phyloP scores from a whole-genome alignment of 2,888 invertebrate genomes.

The Lasioglossum zephyrum region DNA sequence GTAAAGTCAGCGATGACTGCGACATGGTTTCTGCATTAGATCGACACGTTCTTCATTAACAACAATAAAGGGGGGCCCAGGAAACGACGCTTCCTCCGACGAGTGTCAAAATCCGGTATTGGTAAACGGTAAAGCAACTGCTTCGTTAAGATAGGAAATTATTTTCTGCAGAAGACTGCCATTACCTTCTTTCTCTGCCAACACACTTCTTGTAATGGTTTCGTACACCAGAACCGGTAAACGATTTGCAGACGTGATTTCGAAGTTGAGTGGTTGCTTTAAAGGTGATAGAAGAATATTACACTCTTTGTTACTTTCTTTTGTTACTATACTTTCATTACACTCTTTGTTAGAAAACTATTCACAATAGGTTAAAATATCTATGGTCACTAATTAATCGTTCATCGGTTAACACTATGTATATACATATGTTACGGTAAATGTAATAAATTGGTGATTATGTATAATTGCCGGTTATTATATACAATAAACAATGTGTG shows the following conservation, averaged over 20 bases:
- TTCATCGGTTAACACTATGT: too few species aligned
- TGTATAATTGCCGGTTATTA: too few species aligned
- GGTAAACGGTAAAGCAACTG: conserved; percentile 39
- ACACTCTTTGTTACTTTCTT: too few species aligned
- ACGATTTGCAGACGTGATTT: background rate
- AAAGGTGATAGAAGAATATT: conserved; percentile 34
- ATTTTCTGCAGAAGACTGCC: conserved; percentile 26
- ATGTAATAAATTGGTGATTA: too few species aligned
- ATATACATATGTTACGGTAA: too few species aligned
- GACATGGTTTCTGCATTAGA: conserved; percentile 84
- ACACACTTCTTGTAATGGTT: conserved; percentile 18
- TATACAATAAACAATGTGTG: too few species aligned
- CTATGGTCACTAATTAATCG: too few species aligned
- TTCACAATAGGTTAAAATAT: background rate
- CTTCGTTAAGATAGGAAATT: conserved; percentile 8
- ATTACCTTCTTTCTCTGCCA: conserved; percentile 15
- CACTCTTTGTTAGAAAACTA: background rate
- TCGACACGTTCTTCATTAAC: conserved; percentile 82
- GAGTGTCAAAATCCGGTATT: conserved; percentile 74
- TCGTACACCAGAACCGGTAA: conserved; percentile 15
- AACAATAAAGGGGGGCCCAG: conserved; percentile 77
- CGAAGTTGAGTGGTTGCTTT: background rate
- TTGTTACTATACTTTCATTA: too few species aligned
- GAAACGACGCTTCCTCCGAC: conserved; percentile 71
- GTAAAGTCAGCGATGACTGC: conserved; percentile 58